phyloP scores from a whole-genome alignment of 2,797 vertebrate species.

The Diglossa cyanea region DNA sequence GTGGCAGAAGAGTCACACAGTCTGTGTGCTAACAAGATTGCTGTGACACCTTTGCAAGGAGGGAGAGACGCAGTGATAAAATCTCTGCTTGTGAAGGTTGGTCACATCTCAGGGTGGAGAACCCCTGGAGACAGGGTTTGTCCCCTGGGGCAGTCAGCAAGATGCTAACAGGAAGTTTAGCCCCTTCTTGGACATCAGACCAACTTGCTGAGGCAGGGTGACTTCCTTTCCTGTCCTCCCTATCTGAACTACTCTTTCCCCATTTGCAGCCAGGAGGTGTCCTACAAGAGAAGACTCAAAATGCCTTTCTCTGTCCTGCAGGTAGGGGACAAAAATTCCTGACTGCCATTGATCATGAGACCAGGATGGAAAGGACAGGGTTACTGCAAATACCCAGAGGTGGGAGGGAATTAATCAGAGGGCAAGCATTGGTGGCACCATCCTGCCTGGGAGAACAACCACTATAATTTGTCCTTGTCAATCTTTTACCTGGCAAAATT shows the following conservation, averaged over 20 bases:
- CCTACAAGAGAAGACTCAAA: constrained; percentile 62
- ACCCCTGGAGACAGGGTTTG: background rate
- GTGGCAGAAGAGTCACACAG: constrained; percentile 28
- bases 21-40: constrained; percentile 31
- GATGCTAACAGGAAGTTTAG: background rate
- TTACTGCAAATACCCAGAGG: background rate
- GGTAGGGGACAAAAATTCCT: constrained; percentile 33
- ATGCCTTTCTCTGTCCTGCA: constrained; percentile 61
- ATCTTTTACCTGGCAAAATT: background rate
- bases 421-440: background rate
- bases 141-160: background rate
- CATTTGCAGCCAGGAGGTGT: constrained; percentile 63
- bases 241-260: background rate
- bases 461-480: background rate
- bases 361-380: background rate
- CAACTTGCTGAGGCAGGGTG: background rate
- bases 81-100: constrained; percentile 69
- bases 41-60: constrained; percentile 47
- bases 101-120: background rate
- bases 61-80: constrained; percentile 51
- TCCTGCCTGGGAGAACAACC: background rate
- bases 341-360: background rate
- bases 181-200: background rate
- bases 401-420: background rate
- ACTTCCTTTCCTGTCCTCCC: background rate